phyloP scores from a whole-genome alignment of 1,140 invertebrate genomes.

The Agraylea sexmaculata region DNA sequence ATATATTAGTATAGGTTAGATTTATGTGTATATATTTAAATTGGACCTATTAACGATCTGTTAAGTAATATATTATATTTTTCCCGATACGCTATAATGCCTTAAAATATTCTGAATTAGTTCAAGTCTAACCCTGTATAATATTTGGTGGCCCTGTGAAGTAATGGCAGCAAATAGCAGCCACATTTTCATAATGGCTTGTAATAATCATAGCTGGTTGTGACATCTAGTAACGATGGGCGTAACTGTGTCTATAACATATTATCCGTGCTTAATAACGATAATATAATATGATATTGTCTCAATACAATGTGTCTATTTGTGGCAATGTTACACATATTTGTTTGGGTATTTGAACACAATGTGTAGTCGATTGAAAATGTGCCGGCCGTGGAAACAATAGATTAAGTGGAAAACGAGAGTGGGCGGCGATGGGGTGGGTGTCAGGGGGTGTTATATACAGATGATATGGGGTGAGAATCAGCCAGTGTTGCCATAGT shows the following conservation, averaged over 20 bases:
- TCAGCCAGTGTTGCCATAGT: constrained; percentile 13
- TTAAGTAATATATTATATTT: too few species aligned
- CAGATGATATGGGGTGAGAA: not conserved
- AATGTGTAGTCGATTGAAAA: constrained; percentile 12
- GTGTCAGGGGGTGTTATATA: constrained; percentile 1
- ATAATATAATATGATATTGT: not conserved
- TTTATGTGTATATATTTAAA: too few species aligned
- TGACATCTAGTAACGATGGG: constrained; percentile 1
- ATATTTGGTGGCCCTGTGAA: too few species aligned
- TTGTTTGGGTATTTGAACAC: not conserved
- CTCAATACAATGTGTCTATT: constrained; percentile 1
- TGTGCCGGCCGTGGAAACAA: constrained; percentile 21
- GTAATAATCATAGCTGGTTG: too few species aligned
- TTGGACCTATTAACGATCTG: too few species aligned
- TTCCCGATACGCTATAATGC: too few species aligned
- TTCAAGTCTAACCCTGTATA: too few species aligned
- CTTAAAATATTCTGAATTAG: too few species aligned
- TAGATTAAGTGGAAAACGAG: constrained; percentile 22
- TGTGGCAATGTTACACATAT: not conserved
- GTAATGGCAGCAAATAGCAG: too few species aligned
- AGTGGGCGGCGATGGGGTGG: constrained; percentile 1
- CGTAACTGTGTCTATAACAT: not conserved
- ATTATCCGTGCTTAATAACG: not conserved
- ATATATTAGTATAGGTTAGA: too few species aligned
- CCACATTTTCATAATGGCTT: too few species aligned